These are phyloP conservation scores for Galaxias olidus DNA, from an alignment of 2,797 vertebrate species.

Conservation along the genomic window DNA sequence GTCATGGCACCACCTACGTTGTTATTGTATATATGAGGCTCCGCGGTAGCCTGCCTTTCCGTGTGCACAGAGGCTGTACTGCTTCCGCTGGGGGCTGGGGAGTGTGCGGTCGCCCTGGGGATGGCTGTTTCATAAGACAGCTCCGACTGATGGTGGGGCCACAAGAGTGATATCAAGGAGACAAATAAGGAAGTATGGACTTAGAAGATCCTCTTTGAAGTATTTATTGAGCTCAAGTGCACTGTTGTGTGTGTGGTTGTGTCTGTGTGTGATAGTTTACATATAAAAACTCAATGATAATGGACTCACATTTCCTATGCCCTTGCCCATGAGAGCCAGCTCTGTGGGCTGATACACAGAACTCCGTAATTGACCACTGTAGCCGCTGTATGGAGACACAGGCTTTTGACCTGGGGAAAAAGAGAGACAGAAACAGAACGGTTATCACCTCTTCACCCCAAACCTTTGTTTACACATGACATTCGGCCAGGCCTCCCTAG, in stretches of 20 bases:
- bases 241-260: background rate
- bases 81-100: constrained; percentile 69
- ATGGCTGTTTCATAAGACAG: constrained; percentile 77
- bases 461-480: background rate
- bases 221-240: constrained; percentile 25
- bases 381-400: constrained; percentile 90
- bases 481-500: background rate
- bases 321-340: constrained; percentile 90
- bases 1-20: constrained; percentile 66
- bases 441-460: background rate
- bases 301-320: constrained; percentile 75
- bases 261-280: background rate
- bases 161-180: constrained; percentile 18
- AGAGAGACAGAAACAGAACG: constrained; percentile 8
- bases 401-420: constrained; percentile 79
- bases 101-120: constrained; percentile 82
- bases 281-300: constrained; percentile 25
- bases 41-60: constrained; percentile 53
- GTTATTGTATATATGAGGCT: constrained; percentile 53
- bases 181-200: background rate
- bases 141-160: constrained; percentile 59
- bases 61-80: constrained; percentile 75
- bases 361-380: constrained; percentile 87
- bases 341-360: constrained; percentile 96
- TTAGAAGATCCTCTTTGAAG: background rate